These are phyloP conservation scores for Stenodera caucasica DNA, from an alignment of 2,888 invertebrate species.

Conservation along the genomic window DNA sequence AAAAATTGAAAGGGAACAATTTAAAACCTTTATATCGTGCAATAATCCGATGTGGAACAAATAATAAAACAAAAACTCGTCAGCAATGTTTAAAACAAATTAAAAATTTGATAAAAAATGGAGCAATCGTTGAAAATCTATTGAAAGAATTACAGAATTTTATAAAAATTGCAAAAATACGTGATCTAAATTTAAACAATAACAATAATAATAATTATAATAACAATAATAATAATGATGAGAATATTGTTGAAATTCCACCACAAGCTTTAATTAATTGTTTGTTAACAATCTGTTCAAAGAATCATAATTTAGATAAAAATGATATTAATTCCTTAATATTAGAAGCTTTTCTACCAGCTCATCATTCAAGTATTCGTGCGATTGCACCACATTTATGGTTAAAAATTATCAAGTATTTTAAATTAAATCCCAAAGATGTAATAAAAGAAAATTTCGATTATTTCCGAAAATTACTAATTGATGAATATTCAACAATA, in stretches of 20 bases:
- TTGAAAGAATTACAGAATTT: slow-evolving; percentile 68
- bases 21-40: slow-evolving; percentile 71
- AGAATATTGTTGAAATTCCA: slow-evolving; percentile 38
- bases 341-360: slow-evolving; percentile 68
- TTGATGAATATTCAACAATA: slow-evolving; percentile 58
- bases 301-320: slow-evolving; percentile 43
- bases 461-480: slow-evolving; percentile 64
- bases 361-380: slow-evolving; percentile 74
- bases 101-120: slow-evolving; percentile 35
- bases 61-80: slow-evolving; percentile 65
- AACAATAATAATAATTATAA: slow-evolving; percentile 1
- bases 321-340: slow-evolving; percentile 65
- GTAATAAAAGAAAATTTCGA: slow-evolving; percentile 63
- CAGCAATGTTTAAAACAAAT: slow-evolving; percentile 59
- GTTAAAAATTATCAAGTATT: slow-evolving; percentile 64
- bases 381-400: slow-evolving; percentile 66
- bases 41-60: slow-evolving; percentile 69
- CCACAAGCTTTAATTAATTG: slow-evolving; percentile 54
- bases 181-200: slow-evolving; percentile 8
- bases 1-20: slow-evolving; percentile 65
- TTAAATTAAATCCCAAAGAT: slow-evolving; percentile 62
- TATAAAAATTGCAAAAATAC: slow-evolving; percentile 65
- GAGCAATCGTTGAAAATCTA: slow-evolving; percentile 66
- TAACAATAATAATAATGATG: slow-evolving; percentile 11
- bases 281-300: slow-evolving; percentile 54